Evolutionary conservation across 2,113 vertebrate genomes (phyloP), one percentile per base, ranked within the genome.

Genomic region (Cottus gobio): DNA sequence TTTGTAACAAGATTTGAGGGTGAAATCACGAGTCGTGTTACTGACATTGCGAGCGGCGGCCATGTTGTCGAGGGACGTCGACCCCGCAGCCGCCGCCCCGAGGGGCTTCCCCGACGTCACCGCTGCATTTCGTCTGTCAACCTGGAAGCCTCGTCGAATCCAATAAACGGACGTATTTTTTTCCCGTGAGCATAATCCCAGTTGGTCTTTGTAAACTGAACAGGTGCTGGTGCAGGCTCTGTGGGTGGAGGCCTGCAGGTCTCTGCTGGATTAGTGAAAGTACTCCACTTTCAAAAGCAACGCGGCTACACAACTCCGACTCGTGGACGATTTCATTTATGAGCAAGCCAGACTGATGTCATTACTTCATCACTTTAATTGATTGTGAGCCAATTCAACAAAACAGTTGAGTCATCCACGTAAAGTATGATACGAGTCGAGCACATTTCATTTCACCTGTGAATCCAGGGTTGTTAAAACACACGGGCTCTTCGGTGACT

Each of bases 1-100:
- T 87, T 85, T 86, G 82, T 87, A 85, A 82, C 86, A 66, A 83
- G 56, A 76, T 65, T 75, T 68, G 22, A 77, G 60, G 77, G 63
- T 81, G 81, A 77, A 87, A 67, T 73, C 42, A 28, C 20, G 77
- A 69, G 39, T 83, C 69, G 5, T 34, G 82, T 76, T 78, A 28
- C 71, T 26, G 48, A 64, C 44, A 74, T 65, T 68, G 24, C 66
- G 69, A 9, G 71, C 77, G 63, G 62, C 71, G 37, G 15, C 16
- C 2, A 44, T 39, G 11, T 42, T 39, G 73, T 54, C 22, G 36
- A 58, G 36, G 30, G 30, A 3, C 15, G 37, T 69, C 36, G 13
- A 64, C n/a, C 5, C n/a, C 5, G 2, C 13, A 2, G 31, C 1
- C 1, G 18, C 70, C 24, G 44, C 65, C 65, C 77, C 69, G 1